Percentiles rank a stretch among this genome's conserved stretches.
Conservation (phyloP, 2,797 vertebrate genomes). For the Melanotaenia boesemani region DNA sequence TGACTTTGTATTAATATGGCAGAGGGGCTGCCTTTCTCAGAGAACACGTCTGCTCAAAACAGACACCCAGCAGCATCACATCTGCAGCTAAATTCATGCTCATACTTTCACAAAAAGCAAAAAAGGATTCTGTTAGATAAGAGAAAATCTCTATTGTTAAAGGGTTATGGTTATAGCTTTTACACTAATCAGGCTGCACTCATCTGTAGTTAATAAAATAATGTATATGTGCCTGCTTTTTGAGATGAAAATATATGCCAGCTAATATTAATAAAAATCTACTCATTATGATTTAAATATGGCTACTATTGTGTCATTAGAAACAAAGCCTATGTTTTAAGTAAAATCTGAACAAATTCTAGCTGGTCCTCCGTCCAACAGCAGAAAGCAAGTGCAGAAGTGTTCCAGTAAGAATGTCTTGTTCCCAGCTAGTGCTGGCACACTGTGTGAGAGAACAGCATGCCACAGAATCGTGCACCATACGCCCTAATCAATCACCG, state of each 20-base stretch:
- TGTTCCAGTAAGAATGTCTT: slow-evolving; percentile 48
- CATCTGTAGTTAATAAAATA: neutral
- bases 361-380: slow-evolving; percentile 25
- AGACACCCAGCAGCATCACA: neutral
- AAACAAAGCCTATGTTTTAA: slow-evolving; percentile 6
- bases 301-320: neutral
- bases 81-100: neutral
- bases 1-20: neutral
- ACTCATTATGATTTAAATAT: too few species aligned
- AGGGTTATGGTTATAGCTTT: neutral
- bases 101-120: neutral
- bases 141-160: neutral
- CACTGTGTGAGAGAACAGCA: slow-evolving; percentile 38
- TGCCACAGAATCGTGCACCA: neutral
- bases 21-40: slow-evolving; percentile 5
- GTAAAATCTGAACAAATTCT: neutral
- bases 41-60: neutral
- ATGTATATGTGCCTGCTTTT: too few species aligned
- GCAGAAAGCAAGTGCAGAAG: slow-evolving; percentile 39
- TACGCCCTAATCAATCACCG: slow-evolving; percentile 39
- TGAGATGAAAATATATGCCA: too few species aligned
- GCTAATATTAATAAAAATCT: too few species aligned
- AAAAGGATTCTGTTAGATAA: neutral
- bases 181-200: neutral
- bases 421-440: slow-evolving; percentile 43